Evolutionary conservation across 2,113 vertebrate genomes (phyloP).

Genomic region (Sula dactylatra): DNA sequence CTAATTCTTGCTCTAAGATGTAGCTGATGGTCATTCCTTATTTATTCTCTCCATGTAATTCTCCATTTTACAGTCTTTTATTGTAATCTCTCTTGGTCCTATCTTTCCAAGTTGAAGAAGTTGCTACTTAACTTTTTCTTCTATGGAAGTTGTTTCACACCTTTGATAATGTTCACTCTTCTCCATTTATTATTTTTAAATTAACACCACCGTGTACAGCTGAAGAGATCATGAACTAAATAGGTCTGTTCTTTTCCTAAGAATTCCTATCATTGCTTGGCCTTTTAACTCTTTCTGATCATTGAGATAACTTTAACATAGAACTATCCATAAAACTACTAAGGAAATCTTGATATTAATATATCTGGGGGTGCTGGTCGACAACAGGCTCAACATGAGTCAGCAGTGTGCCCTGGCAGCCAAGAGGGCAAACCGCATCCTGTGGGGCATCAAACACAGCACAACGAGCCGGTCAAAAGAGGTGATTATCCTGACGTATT

Average conservation of each 20-base stretch:
- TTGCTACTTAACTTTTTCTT: not conserved
- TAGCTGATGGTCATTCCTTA: not conserved
- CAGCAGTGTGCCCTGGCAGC: not conserved
- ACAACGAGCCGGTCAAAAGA: not conserved
- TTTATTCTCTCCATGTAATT: not conserved
- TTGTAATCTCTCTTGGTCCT: not conserved
- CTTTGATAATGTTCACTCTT: not conserved
- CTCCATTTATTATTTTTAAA: not conserved
- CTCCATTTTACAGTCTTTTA: not conserved
- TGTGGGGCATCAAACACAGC: not conserved
- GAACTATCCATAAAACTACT: not conserved
- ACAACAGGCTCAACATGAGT: not conserved
- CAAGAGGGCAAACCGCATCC: not conserved
- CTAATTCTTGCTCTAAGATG: not conserved
- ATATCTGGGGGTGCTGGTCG: not conserved
- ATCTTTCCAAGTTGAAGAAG: not conserved
- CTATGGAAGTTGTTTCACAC: not conserved
- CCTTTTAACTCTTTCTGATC: not conserved
- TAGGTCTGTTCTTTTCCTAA: not conserved
- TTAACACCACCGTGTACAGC: not conserved
- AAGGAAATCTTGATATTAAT: not conserved
- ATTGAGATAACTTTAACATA: not conserved
- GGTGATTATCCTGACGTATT: fast-evolving
- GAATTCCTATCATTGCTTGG: not conserved
- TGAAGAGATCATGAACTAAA: not conserved